Conservation (phyloP, 2,797 vertebrate genomes). For the Acanthopagrus latus region DNA sequence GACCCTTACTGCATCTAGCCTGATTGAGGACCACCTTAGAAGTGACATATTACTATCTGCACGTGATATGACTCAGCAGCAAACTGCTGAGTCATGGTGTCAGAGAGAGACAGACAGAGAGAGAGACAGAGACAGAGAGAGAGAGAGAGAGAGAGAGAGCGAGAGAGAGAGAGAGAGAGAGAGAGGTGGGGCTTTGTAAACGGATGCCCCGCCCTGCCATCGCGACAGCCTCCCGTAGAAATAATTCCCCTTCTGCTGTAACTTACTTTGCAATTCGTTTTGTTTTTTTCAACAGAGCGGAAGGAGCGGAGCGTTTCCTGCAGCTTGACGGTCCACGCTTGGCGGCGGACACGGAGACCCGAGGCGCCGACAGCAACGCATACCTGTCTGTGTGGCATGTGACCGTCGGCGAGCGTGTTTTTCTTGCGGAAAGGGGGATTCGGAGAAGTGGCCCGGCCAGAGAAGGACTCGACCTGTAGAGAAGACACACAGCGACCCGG, state of each 20-base stretch:
- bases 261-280: conserved; percentile 47
- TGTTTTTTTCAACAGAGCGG: conserved; percentile 31
- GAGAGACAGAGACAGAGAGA: not conserved
- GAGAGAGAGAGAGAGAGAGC: not conserved
- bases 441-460: conserved; percentile 36
- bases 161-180: conserved; percentile 18
- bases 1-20: not conserved
- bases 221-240: conserved; percentile 47
- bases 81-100: conserved; percentile 26
- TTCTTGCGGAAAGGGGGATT: not conserved
- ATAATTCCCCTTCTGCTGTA: conserved; percentile 18
- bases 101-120: not conserved
- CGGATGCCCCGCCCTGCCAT: conserved; percentile 40
- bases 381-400: conserved; percentile 53
- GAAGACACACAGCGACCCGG: conserved; percentile 41
- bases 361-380: not conserved
- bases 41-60: too few relatives aligned
- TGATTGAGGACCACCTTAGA: not conserved
- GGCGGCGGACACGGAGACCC: not conserved
- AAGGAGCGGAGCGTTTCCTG: conserved; percentile 42
- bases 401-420: conserved; percentile 40
- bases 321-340: conserved; percentile 3
- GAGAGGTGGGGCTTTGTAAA: conserved; percentile 47
- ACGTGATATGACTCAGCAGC: conserved; percentile 36
- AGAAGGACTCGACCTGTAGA: conserved; percentile 51